These are phyloP conservation scores for Plebejus argus DNA, from an alignment of 2,888 invertebrate genomes.

Conservation along the genomic window DNA sequence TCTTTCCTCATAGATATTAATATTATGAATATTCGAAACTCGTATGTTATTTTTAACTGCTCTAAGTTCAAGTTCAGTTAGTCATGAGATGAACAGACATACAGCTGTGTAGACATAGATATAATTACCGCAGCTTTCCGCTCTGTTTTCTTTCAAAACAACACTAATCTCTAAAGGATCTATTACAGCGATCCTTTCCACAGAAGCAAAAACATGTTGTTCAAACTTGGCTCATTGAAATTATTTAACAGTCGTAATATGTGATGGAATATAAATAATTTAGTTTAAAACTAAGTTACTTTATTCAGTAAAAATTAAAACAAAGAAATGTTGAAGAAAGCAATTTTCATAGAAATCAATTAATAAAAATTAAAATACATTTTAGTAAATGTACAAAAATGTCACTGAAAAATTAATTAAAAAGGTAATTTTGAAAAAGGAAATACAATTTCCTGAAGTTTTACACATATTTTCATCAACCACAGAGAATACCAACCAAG, in stretches of 20 bases:
- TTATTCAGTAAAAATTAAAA: no score
- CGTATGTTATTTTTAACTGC: not conserved
- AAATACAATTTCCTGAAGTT: not conserved
- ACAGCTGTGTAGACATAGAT: not conserved
- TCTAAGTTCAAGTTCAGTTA: slow-evolving; percentile 13
- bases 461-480: not conserved
- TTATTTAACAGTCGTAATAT: no score
- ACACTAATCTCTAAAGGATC: not conserved
- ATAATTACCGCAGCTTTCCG: not conserved
- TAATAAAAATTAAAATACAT: no score
- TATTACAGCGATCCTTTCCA: not conserved
- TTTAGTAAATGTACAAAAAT: not conserved
- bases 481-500: slow-evolving; percentile 20
- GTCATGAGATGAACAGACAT: not conserved
- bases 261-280: no score
- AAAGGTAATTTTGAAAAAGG: not conserved
- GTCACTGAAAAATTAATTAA: not conserved
- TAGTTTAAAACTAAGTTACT: no score
- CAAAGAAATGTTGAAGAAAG: no score
- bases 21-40: not conserved
- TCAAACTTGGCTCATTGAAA: no score
- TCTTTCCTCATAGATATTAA: not conserved
- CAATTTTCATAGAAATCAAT: no score
- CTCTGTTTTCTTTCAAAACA: slow-evolving; percentile 15
- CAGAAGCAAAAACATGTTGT: not conserved